A percentile compares a stretch with the other conserved stretches of the same genome.
phyloP scores from a whole-genome alignment of 1,140 invertebrate species.

The Wiebesia pumilae region DNA sequence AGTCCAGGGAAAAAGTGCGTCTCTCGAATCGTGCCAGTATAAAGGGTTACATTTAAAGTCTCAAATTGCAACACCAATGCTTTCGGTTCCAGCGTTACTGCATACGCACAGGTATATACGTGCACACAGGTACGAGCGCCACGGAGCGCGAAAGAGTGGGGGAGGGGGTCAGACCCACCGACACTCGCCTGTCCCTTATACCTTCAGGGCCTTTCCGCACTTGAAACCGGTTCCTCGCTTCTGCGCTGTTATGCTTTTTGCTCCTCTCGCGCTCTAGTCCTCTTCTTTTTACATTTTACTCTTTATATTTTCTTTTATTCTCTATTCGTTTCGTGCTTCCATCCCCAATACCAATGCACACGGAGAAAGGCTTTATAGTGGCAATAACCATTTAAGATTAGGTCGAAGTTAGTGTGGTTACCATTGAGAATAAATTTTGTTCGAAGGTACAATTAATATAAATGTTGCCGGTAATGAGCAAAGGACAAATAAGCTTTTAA shows the following conservation, averaged over 20 bases:
- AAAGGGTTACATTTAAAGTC: constrained; percentile 44
- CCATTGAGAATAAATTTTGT: not conserved
- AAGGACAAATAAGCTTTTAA: not conserved
- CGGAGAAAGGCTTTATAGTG: constrained; percentile 15
- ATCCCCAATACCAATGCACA: not conserved
- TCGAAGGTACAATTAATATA: not conserved
- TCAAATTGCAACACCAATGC: constrained; percentile 16
- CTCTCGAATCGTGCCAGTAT: not conserved
- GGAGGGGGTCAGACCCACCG: not conserved
- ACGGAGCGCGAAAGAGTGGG: not conserved
- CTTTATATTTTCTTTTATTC: constrained; percentile 23
- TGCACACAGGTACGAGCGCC: not conserved
- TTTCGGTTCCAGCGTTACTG: too few relatives aligned
- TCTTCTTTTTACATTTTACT: constrained; percentile 42
- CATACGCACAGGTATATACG: too few relatives aligned
- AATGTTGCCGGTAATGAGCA: not conserved
- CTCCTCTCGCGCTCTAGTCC: constrained; percentile 30
- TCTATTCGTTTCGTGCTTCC: constrained; percentile 12
- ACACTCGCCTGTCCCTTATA: constrained; percentile 5
- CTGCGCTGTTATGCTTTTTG: constrained; percentile 2
- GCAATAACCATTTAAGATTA: constrained; percentile 29
- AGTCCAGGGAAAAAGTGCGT: not conserved
- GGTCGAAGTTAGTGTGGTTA: not conserved
- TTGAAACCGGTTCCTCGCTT: constrained; percentile 59
- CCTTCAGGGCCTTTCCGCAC: constrained; percentile 52